Base-by-base conservation (phyloP, 1,140 invertebrate genomes). In the Drosophila orosa region DNA sequence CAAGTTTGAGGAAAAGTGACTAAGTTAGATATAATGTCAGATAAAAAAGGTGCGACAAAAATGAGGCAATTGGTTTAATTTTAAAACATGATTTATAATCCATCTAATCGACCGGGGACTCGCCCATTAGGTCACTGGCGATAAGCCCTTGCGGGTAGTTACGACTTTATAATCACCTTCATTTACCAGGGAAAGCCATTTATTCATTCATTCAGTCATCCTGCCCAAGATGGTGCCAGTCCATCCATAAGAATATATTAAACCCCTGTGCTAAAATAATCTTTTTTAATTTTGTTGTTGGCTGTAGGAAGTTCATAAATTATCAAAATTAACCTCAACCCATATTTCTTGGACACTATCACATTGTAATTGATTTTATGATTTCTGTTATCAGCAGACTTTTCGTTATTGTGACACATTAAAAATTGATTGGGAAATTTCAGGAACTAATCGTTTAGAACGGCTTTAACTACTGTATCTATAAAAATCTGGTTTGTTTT, bases 111-210 rank as follows among this genome's bases (percentile, higher is more conserved):
- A 3, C 35, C 6, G 58, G 82, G 61, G 85, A 87, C 37, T 8
- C 65, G 93, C 35, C 92, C 93, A 10, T 78, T 94, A 52, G 86
- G 92, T 0, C 92, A 93, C 0, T 31, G 54, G 74, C 9, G 92
- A 93, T 58, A 63, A 66, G 9, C 57, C 66, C 10, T 84, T 89
- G 0, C 80, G 92, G 47, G 84, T 93, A 10, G 93, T 5, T 2
- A 13, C 5, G 9, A 22, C 94, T 33, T 19, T 33, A 27, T 56
- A 61, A 27, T 80, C 94, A n/a, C 87, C 92, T 5, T 93, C 71
- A 1, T 22, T 27, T 55, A n/a, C 17, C 12, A n/a, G 6, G 9
- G n/a, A 8, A 39, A 56, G 83, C 79, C 37, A 74, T 25, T 48
- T n/a, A 48, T n/a, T 48, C 17, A 13, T 19, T 50, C 48, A 19